Evolutionary conservation across 2,888 invertebrate species (phyloP).

Genomic region (Tipula vernalis): DNA sequence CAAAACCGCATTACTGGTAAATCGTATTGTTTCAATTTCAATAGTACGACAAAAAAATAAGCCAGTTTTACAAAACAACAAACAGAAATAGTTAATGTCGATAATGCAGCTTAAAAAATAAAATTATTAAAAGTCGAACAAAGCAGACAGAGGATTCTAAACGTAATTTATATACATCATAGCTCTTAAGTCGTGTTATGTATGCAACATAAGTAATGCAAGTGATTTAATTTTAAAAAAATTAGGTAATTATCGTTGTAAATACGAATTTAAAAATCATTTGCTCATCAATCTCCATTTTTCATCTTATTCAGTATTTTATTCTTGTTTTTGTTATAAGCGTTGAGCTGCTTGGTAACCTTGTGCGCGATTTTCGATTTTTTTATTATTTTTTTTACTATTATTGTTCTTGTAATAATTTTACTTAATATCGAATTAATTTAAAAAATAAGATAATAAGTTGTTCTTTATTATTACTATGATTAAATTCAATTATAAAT

Average conservation of each 20-base stretch:
- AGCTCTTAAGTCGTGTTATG: background rate
- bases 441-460: background rate
- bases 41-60: background rate
- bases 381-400: background rate
- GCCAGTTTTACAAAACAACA: background rate
- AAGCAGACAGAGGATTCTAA: background rate
- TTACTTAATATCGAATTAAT: background rate
- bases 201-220: background rate
- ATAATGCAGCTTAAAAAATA: background rate
- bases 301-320: background rate
- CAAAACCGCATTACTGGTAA: background rate
- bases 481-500: background rate
- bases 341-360: background rate
- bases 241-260: background rate
- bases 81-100: background rate
- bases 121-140: background rate
- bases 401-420: background rate
- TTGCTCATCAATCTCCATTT: background rate
- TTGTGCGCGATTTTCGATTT: background rate
- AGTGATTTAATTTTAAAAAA: background rate
- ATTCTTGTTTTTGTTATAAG: background rate
- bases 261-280: background rate
- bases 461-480: background rate
- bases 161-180: background rate
- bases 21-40: background rate